These are phyloP conservation scores for Orthonyx spaldingii DNA, from an alignment of 2,113 vertebrate genomes.

Conservation along the genomic window DNA sequence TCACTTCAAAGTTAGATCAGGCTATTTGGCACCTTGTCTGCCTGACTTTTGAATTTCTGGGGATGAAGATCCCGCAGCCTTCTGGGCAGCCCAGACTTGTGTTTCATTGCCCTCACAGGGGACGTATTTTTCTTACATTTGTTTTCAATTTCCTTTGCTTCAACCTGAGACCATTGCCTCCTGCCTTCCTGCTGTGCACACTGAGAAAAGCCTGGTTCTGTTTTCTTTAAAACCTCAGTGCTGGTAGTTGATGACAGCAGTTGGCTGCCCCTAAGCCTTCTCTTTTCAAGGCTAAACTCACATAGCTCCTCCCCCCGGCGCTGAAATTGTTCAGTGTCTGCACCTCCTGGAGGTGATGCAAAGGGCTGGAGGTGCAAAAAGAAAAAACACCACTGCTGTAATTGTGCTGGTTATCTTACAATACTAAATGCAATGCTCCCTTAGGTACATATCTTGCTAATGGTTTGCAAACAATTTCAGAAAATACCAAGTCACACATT, in stretches of 20 bases:
- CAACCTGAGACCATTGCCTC: neutral
- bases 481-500: neutral
- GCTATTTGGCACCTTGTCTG: neutral
- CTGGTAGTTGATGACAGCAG: neutral
- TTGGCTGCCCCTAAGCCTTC: neutral
- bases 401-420: neutral
- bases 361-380: neutral
- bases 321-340: neutral
- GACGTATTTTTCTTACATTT: rapidly evolving
- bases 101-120: neutral
- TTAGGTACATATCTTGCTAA: neutral
- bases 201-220: neutral
- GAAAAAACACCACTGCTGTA: neutral
- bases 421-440: neutral
- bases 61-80: neutral
- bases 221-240: neutral
- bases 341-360: neutral
- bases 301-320: rapidly evolving
- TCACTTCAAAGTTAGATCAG: neutral
- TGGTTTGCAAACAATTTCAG: neutral
- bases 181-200: neutral
- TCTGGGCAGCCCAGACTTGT: neutral
- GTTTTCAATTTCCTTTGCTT: neutral
- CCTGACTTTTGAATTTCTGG: neutral
- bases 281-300: neutral